Conservation (phyloP, 2,888 invertebrate species). For the Diplolepis rosae region DNA sequence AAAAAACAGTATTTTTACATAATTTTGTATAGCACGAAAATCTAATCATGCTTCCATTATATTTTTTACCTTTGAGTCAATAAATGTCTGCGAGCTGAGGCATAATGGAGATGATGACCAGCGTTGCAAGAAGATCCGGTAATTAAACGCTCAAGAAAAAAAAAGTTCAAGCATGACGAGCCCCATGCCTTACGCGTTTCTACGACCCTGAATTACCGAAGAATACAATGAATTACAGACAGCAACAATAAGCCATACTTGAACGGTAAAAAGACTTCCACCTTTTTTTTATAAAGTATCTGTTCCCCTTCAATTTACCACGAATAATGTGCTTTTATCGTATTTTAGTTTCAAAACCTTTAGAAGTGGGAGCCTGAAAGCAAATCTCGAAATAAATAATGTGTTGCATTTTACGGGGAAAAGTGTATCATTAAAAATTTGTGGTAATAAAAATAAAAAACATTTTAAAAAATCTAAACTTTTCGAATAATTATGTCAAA, state of each 20-base stretch:
- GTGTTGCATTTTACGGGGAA: too few relatives aligned
- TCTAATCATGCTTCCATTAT: too few relatives aligned
- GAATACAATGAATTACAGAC: constrained; percentile 12
- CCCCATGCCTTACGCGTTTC: constrained; percentile 15
- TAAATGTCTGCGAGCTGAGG: background rate
- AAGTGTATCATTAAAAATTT: too few relatives aligned
- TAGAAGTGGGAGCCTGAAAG: background rate
- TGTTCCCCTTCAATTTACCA: background rate
- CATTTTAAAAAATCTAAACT: too few relatives aligned
- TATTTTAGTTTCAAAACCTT: background rate
- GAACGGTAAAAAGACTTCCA: background rate
- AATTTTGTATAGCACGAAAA: background rate
- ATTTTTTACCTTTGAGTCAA: background rate
- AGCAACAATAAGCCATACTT: constrained; percentile 10
- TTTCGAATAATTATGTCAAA: too few relatives aligned
- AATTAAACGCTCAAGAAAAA: constrained; percentile 47
- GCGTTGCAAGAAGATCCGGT: constrained; percentile 40
- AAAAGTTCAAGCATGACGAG: constrained; percentile 42
- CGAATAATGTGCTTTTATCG: background rate
- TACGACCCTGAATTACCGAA: constrained; percentile 25
- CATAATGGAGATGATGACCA: background rate
- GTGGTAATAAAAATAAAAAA: too few relatives aligned
- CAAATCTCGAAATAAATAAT: too few relatives aligned
- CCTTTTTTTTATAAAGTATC: background rate
- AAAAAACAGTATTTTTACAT: too few relatives aligned